Percentiles rank a stretch among this genome's conserved stretches.
phyloP scores from a whole-genome alignment of 2,797 vertebrate species.

The Crypturellus tataupa region DNA sequence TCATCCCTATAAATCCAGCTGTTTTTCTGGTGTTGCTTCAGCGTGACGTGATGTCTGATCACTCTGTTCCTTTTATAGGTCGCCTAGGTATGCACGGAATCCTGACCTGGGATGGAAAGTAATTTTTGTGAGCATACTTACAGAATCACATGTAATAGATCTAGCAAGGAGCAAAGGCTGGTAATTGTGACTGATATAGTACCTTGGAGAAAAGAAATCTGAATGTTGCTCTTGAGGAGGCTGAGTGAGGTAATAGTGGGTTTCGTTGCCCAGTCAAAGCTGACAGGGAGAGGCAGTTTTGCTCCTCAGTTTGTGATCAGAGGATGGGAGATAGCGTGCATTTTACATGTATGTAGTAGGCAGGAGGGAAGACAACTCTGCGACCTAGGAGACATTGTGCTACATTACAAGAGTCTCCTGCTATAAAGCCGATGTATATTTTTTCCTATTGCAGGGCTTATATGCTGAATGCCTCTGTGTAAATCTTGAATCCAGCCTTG shows the following conservation, averaged over 20 bases:
- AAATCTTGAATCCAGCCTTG: not conserved
- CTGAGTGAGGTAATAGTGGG: not conserved
- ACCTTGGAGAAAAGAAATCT: constrained; percentile 28
- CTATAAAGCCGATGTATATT: not conserved
- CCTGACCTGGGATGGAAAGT: not conserved
- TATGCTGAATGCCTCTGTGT: not conserved
- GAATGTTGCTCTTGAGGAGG: not conserved
- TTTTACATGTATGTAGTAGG: not conserved
- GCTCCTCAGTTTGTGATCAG: constrained; percentile 2
- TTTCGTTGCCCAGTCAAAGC: constrained; percentile 22
- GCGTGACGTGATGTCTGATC: not conserved
- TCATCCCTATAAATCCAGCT: not conserved
- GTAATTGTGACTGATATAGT: constrained; percentile 34
- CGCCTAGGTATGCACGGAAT: not conserved
- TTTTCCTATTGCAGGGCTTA: not conserved
- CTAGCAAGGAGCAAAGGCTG: not conserved
- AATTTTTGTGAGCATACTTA: constrained; percentile 39
- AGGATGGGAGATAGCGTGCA: accelerated
- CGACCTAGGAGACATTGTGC: not conserved
- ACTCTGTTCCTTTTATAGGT: constrained; percentile 10
- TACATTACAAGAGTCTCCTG: not conserved
- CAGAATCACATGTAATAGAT: not conserved
- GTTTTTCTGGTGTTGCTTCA: constrained; percentile 6
- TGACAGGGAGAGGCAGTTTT: constrained; percentile 36
- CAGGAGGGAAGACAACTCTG: not conserved